Conservation (phyloP, 2,888 invertebrate species). For the Cepaea hortensis region DNA sequence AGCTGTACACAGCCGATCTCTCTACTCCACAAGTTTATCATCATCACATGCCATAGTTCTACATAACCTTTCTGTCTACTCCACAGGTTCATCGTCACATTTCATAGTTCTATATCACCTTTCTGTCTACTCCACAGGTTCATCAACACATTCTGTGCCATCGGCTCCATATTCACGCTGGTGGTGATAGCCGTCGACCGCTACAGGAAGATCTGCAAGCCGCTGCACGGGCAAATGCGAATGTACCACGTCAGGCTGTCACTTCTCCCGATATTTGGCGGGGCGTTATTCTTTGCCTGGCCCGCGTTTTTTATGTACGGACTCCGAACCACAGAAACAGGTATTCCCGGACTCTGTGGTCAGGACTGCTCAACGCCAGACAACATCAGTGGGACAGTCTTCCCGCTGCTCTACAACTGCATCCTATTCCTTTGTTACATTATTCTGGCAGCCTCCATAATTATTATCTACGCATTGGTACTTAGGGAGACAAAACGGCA, state of each 20-base stretch:
- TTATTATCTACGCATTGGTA: constrained; percentile 58
- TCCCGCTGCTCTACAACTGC: constrained; percentile 59
- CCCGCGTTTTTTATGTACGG: constrained; percentile 63
- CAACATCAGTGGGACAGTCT: constrained; percentile 51
- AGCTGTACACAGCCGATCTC: no score
- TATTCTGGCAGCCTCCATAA: constrained; percentile 52
- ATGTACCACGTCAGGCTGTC: constrained; percentile 55
- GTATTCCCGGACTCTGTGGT: constrained; percentile 57
- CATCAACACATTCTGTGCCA: constrained; percentile 54
- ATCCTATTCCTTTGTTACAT: constrained; percentile 60
- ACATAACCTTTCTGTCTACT: no score
- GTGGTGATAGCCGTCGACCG: constrained; percentile 62
- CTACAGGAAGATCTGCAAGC: constrained; percentile 64
- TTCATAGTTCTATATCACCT: constrained; percentile 16
- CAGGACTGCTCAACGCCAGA: constrained; percentile 64
- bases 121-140: no score
- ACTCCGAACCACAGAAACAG: constrained; percentile 55
- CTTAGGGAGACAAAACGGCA: constrained; percentile 54
- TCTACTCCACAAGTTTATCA: no score
- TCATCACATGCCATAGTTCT: no score
- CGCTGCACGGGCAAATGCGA: constrained; percentile 60
- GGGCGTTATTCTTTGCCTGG: constrained; percentile 57
- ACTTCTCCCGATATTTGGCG: constrained; percentile 15
- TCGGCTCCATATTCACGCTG: constrained; percentile 58
- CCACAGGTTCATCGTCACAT: constrained; percentile 46